phyloP scores from a whole-genome alignment of 2,797 vertebrate species.

The Cirrhinus mrigala region DNA sequence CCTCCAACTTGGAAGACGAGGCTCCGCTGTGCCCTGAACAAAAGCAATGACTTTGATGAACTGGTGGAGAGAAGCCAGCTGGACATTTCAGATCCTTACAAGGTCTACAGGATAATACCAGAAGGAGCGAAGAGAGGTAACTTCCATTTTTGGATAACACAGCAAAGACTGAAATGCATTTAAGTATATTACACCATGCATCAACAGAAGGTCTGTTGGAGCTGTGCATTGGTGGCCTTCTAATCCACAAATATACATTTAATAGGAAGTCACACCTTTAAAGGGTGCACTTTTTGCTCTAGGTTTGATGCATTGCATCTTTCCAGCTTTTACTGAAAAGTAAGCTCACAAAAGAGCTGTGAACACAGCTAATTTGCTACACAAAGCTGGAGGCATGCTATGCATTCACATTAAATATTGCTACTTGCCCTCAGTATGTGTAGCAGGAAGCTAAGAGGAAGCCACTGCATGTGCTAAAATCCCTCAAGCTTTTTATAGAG shows the following conservation, averaged over 20 bases:
- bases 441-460: conserved; percentile 86
- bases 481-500: conserved; percentile 79
- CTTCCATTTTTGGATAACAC: too few species aligned
- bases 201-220: neutral
- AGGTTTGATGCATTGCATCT: neutral
- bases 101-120: conserved; percentile 97
- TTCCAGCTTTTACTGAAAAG: neutral
- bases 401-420: conserved; percentile 47
- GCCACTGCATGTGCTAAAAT: conserved; percentile 77
- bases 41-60: conserved; percentile 99
- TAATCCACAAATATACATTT: neutral
- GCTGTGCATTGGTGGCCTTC: neutral
- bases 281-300: neutral
- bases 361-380: conserved; percentile 31
- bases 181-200: neutral
- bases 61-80: conserved; percentile 94
- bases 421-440: conserved; percentile 69
- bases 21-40: conserved; percentile 95
- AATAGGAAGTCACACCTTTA: neutral
- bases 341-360: neutral
- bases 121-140: conserved; percentile 94
- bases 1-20: conserved; percentile 99
- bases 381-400: conserved; percentile 13
- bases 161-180: neutral
- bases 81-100: conserved; percentile 98